A percentile compares a stretch with the other conserved stretches of the same genome.
phyloP scores from a whole-genome alignment of 2,113 vertebrate species.

The Erythrolamprus reginae region DNA sequence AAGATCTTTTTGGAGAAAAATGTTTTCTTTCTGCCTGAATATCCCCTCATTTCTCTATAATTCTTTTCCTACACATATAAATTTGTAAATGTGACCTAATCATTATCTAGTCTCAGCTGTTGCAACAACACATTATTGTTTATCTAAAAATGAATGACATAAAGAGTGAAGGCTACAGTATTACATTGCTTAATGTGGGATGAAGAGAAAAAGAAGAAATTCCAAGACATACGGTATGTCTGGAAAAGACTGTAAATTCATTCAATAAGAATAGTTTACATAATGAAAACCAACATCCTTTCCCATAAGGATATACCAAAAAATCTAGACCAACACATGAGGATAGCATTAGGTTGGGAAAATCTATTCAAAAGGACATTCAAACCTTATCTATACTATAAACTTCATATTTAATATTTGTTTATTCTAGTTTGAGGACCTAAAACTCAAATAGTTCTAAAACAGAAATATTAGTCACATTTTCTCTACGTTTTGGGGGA shows the following conservation, averaged over 20 bases:
- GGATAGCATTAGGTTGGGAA: not conserved
- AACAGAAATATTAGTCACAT: not conserved
- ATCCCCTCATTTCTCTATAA: not conserved
- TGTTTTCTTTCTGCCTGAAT: not conserved
- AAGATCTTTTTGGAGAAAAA: not conserved
- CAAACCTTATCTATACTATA: not conserved
- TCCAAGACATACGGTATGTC: not conserved
- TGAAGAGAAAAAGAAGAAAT: not conserved
- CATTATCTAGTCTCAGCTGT: not conserved
- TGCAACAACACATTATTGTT: not conserved
- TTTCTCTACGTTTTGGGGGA: not conserved
- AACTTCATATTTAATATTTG: not conserved
- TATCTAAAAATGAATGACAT: not conserved
- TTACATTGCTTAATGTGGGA: not conserved
- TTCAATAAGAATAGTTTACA: not conserved
- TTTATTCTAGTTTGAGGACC: not conserved
- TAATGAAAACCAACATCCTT: not conserved
- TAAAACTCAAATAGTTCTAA: not conserved
- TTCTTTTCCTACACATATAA: not conserved
- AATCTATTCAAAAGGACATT: not conserved
- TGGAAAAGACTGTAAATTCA: not conserved
- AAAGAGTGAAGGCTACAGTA: not conserved
- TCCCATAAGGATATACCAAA: too few relatives aligned
- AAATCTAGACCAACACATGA: not conserved
- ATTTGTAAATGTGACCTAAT: not conserved